Evolutionary conservation across 2,113 vertebrate species (phyloP).

Genomic region (Platichthys stellatus): DNA sequence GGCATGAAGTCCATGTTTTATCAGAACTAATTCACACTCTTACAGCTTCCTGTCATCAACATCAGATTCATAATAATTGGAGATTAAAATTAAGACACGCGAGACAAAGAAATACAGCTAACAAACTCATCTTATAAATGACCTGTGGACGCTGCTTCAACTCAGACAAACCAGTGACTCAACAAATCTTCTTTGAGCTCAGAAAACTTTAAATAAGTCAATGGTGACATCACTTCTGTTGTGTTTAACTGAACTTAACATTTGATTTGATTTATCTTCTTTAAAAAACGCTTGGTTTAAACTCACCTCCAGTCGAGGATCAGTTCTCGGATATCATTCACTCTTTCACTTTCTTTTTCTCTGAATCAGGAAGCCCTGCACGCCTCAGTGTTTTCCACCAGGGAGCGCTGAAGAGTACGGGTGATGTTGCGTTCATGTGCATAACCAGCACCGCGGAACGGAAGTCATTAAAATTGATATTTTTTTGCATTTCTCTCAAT

Average conservation of each 20-base stretch:
- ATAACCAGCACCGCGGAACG: background rate
- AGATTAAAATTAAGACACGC: background rate
- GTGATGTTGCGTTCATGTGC: constrained; percentile 2
- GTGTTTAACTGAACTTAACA: rapidly evolving
- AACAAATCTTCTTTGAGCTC: background rate
- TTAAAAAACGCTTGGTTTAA: rapidly evolving
- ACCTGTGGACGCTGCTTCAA: background rate
- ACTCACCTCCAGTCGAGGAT: constrained; percentile 13
- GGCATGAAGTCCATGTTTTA: constrained; percentile 60
- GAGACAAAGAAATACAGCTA: background rate
- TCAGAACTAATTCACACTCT: constrained; percentile 8
- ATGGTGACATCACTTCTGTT: background rate
- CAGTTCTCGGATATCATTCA: background rate
- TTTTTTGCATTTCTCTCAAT: too few species aligned
- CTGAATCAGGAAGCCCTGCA: background rate
- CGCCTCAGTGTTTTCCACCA: rapidly evolving
- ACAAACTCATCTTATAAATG: too few species aligned
- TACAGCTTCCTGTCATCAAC: background rate
- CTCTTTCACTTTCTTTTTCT: constrained; percentile 63
- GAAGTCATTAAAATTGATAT: too few species aligned
- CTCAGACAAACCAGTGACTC: background rate
- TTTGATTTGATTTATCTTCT: rapidly evolving
- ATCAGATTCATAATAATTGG: background rate
- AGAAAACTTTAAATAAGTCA: background rate
- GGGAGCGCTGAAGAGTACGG: background rate